Percentiles rank a stretch among this genome's conserved stretches.
These are phyloP conservation scores for Hemichromis elongatus DNA, from an alignment of 2,113 vertebrate genomes.

Conservation along the genomic window DNA sequence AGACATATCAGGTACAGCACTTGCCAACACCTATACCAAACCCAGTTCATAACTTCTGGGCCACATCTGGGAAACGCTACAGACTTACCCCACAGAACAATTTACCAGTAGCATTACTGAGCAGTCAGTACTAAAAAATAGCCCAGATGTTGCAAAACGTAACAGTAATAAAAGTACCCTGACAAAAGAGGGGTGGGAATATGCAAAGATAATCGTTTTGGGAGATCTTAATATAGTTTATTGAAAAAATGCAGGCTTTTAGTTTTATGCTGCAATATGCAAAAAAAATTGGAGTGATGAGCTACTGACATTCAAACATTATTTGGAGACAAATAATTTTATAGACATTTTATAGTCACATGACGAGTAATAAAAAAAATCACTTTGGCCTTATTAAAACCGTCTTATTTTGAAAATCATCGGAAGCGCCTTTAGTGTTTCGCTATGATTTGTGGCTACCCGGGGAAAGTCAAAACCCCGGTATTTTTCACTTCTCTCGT, in stretches of 20 bases:
- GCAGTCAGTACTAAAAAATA: neutral
- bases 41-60: neutral
- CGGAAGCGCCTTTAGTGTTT: neutral
- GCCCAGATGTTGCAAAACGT: too few relatives aligned
- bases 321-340: neutral
- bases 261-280: neutral
- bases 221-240: too few relatives aligned
- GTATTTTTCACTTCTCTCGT: neutral
- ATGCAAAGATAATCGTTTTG: neutral
- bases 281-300: neutral
- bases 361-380: neutral
- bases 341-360: neutral
- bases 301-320: neutral
- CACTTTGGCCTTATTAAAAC: neutral
- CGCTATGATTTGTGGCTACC: neutral
- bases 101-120: neutral
- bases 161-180: too few relatives aligned
- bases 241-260: too few relatives aligned
- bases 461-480: conserved; percentile 17
- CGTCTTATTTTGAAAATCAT: conserved; percentile 9
- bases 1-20: neutral
- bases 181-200: neutral
- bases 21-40: neutral
- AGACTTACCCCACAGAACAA: neutral
- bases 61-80: neutral